These are phyloP conservation scores for Pomacea maculata DNA, from an alignment of 1,140 invertebrate genomes.

Conservation along the genomic window DNA sequence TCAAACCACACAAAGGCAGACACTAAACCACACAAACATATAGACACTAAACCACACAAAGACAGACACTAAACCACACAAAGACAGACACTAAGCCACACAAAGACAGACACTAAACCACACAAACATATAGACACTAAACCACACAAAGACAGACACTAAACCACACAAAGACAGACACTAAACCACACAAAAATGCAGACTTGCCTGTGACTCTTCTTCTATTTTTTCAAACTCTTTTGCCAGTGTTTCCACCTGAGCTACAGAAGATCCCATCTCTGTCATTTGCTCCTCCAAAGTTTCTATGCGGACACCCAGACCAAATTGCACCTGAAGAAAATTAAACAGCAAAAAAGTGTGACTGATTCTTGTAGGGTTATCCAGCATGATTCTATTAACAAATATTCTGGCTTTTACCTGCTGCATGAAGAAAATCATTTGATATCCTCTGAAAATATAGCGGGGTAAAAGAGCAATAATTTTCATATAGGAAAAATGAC, in stretches of 20 bases:
- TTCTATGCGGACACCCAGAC: slow-evolving; percentile 64
- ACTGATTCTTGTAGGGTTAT: background rate
- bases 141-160: background rate
- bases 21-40: background rate
- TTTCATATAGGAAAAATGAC: too few species aligned
- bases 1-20: background rate
- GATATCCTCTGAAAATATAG: too few species aligned
- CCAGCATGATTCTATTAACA: background rate
- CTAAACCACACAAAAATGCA: slow-evolving; percentile 1
- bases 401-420: too few species aligned
- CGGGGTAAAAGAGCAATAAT: too few species aligned
- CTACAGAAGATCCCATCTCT: slow-evolving; percentile 85
- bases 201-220: slow-evolving; percentile 74
- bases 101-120: background rate
- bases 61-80: slow-evolving; percentile 13
- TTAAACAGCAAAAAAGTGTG: background rate
- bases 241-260: slow-evolving; percentile 79
- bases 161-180: slow-evolving; percentile 6
- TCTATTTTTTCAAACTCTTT: slow-evolving; percentile 81
- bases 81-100: slow-evolving; percentile 11
- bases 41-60: background rate
- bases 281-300: slow-evolving; percentile 71
- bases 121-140: slow-evolving; percentile 4
- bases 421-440: too few species aligned
- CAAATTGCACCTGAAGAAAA: slow-evolving; percentile 61